Conservation (phyloP, 2,888 invertebrate genomes). For the Reticulitermes lucifugus region DNA sequence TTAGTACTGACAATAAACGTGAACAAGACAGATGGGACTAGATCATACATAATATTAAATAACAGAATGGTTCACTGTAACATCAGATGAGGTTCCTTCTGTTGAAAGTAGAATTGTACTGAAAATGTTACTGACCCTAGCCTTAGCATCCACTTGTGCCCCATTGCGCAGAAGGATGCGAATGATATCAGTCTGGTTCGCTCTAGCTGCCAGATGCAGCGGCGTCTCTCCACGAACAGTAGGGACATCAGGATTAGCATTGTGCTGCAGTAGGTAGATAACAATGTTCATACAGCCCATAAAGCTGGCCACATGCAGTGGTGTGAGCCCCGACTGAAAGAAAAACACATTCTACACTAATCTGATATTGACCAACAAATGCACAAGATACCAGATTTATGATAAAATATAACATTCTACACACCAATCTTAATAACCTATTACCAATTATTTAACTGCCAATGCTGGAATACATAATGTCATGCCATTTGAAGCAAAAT, state of each 20-base stretch:
- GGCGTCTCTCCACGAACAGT: constrained; percentile 98
- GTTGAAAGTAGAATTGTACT: no score
- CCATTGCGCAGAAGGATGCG: constrained; percentile 94
- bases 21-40: no score
- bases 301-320: constrained; percentile 97
- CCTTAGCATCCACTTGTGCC: constrained; percentile 82
- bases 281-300: constrained; percentile 99
- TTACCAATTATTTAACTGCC: background rate
- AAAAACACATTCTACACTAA: background rate
- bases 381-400: no score
- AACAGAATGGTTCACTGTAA: no score
- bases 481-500: background rate
- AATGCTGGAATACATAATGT: background rate
- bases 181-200: constrained; percentile 98
- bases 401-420: no score
- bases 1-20: no score
- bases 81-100: no score
- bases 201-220: constrained; percentile 93
- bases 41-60: no score
- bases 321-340: constrained; percentile 86
- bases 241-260: constrained; percentile 92
- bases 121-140: constrained; percentile 66
- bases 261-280: constrained; percentile 92
- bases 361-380: no score
- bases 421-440: background rate